Percentiles rank a stretch among this genome's conserved stretches.
Conservation (phyloP, 2,888 invertebrate genomes). For the Parnassius smintheus region DNA sequence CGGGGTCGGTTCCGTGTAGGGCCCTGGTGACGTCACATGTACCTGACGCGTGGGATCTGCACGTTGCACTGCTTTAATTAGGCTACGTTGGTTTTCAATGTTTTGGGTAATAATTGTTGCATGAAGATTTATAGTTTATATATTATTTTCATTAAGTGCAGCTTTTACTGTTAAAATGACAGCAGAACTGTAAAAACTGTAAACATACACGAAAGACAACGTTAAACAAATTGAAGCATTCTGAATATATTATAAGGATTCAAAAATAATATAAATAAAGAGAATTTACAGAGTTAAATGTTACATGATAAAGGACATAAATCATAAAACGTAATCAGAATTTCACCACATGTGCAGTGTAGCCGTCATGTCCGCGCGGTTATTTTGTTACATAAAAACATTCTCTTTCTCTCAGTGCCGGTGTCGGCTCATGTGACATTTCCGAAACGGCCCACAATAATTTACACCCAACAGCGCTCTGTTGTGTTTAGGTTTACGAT, state of each 20-base stretch:
- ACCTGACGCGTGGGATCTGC: constrained; percentile 5
- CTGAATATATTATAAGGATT: no score
- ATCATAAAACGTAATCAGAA: no score
- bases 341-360: not conserved
- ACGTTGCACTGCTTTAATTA: not conserved
- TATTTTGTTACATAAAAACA: not conserved
- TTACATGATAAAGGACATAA: no score
- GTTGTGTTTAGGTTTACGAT: constrained; percentile 1
- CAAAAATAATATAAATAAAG: no score
- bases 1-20: constrained; percentile 14
- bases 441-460: not conserved
- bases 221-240: no score
- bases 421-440: not conserved
- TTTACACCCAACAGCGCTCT: not conserved
- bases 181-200: no score
- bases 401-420: not conserved
- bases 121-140: no score
- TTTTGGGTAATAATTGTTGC: no score
- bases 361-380: not conserved
- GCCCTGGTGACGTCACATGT: constrained; percentile 20
- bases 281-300: no score
- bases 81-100: not conserved
- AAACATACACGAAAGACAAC: no score
- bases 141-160: no score
- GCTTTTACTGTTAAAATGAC: no score